Percentiles rank a stretch among this genome's conserved stretches.
phyloP scores from a whole-genome alignment of 2,113 vertebrate genomes.

The Motacilla tschutschensis region DNA sequence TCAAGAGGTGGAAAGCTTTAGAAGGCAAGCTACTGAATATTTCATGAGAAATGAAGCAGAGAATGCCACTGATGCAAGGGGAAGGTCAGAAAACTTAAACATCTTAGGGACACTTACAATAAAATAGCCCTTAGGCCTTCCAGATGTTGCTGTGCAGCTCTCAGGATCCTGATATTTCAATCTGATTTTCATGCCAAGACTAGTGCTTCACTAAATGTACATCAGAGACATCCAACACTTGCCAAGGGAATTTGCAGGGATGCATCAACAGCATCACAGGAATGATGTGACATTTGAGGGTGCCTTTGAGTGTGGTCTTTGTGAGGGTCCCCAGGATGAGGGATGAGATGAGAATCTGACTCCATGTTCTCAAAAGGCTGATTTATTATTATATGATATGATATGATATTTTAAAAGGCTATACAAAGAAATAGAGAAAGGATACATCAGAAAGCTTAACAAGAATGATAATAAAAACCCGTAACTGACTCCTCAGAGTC shows the following conservation, averaged over 20 bases:
- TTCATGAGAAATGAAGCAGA: slow-evolving; percentile 10
- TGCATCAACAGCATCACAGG: not conserved
- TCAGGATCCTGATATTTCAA: not conserved
- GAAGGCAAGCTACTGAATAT: slow-evolving; percentile 43
- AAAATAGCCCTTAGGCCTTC: slow-evolving; percentile 1
- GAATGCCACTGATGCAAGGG: not conserved
- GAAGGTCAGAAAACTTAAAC: slow-evolving; percentile 35
- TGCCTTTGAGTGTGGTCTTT: not conserved
- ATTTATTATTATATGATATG: too few relatives aligned
- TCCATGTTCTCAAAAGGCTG: too few relatives aligned
- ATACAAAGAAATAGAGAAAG: too few relatives aligned
- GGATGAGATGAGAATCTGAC: too few relatives aligned
- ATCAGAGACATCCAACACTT: not conserved
- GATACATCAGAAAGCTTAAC: too few relatives aligned
- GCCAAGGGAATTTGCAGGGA: not conserved
- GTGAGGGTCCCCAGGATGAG: too few relatives aligned
- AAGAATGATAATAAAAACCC: too few relatives aligned
- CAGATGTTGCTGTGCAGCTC: not conserved
- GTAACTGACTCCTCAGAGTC: too few relatives aligned
- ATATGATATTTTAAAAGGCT: too few relatives aligned
- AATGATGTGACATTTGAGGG: not conserved
- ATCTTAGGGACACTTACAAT: not conserved
- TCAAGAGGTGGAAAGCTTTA: slow-evolving; percentile 41
- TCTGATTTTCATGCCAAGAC: not conserved
- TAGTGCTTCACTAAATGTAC: not conserved